Percentiles rank a stretch among this genome's conserved stretches.
These are phyloP conservation scores for Torymus aiolomorphi DNA, from an alignment of 2,888 invertebrate species.

Conservation along the genomic window DNA sequence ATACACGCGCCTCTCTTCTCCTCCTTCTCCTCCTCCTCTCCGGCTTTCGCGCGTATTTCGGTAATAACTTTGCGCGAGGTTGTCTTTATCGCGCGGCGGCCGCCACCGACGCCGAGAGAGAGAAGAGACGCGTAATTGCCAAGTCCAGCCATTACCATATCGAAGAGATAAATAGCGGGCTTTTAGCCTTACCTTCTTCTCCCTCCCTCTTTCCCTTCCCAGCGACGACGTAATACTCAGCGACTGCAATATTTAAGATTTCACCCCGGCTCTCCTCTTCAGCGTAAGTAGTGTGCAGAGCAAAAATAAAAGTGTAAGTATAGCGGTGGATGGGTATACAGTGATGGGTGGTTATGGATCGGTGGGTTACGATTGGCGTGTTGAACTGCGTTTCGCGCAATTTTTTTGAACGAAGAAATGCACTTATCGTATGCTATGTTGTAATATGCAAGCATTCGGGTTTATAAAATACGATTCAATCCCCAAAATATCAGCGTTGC, in stretches of 20 bases:
- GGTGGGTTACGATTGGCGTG: too few species aligned
- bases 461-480: too few species aligned
- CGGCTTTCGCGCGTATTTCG: constrained; percentile 45
- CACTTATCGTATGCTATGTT: too few species aligned
- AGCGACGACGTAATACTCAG: not conserved
- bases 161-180: constrained; percentile 67
- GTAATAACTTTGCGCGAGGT: constrained; percentile 41
- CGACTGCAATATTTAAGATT: constrained; percentile 7
- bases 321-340: not conserved
- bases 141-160: constrained; percentile 67
- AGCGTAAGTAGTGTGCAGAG: too few species aligned
- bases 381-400: too few species aligned
- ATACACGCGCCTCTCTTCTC: constrained; percentile 4
- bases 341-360: not conserved
- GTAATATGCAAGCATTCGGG: too few species aligned
- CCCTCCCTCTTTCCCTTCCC: constrained; percentile 1
- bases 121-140: constrained; percentile 60
- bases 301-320: not conserved
- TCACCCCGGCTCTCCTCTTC: not conserved
- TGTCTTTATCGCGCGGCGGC: constrained; percentile 5
- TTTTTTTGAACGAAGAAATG: too few species aligned
- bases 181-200: constrained; percentile 56
- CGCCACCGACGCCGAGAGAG: constrained; percentile 32
- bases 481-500: too few species aligned
- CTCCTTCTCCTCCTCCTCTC: not conserved